These are phyloP conservation scores for Lethrus apterus DNA, from an alignment of 1,140 invertebrate species.

Conservation along the genomic window DNA sequence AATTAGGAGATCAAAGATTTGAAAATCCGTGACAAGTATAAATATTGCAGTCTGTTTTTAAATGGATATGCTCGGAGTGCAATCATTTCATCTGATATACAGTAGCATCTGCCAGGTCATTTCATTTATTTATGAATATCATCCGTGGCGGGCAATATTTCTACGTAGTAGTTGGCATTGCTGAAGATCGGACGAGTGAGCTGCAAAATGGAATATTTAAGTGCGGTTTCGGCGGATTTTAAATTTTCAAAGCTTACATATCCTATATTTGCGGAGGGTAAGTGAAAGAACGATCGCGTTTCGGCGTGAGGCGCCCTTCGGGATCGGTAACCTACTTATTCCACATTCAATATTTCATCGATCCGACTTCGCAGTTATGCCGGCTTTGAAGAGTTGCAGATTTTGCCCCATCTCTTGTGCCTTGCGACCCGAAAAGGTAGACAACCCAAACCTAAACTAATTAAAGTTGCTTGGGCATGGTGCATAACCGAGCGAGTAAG, in stretches of 20 bases:
- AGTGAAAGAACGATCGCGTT: constrained; percentile 27
- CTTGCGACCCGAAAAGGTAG: too few relatives aligned
- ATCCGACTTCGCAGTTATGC: constrained; percentile 10
- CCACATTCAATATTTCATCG: constrained; percentile 14
- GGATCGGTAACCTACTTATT: constrained; percentile 26
- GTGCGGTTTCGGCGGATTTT: constrained; percentile 25
- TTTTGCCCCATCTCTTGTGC: constrained; percentile 2
- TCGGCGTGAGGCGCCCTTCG: constrained; percentile 22
- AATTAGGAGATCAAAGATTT: constrained; percentile 29
- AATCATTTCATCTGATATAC: constrained; percentile 19
- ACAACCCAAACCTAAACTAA: constrained; percentile 28
- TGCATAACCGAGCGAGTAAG: constrained; percentile 30
- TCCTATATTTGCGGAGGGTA: constrained; percentile 25
- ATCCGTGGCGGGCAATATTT: constrained; percentile 23
- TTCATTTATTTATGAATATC: constrained; percentile 28
- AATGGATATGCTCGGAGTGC: constrained; percentile 15
- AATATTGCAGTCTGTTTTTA: constrained; percentile 15
- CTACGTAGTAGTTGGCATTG: constrained; percentile 13
- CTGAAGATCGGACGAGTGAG: constrained; percentile 12
- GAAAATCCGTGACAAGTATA: constrained; percentile 18
- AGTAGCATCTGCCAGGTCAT: constrained; percentile 16
- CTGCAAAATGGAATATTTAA: constrained; percentile 27
- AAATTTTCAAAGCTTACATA: constrained; percentile 27
- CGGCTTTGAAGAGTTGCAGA: constrained; percentile 13
- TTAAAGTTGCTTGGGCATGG: constrained; percentile 34